phyloP scores from a whole-genome alignment of 2,888 invertebrate species.

The Amphipyra tragopoginis region DNA sequence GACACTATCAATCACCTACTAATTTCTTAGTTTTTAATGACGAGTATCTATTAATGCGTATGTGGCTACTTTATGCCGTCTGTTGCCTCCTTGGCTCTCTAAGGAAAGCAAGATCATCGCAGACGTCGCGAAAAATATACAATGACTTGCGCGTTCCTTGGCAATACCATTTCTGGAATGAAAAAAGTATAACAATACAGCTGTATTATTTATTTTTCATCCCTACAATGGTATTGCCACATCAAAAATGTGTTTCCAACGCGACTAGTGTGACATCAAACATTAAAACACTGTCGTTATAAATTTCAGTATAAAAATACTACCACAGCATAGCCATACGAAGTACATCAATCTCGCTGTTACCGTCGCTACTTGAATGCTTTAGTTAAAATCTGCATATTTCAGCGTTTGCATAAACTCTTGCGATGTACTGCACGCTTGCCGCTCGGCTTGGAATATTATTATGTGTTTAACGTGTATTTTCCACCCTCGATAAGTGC shows the following conservation, averaged over 20 bases:
- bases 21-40: not conserved
- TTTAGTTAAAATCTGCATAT: slow-evolving; percentile 49
- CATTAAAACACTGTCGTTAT: slow-evolving; percentile 15
- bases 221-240: slow-evolving; percentile 1
- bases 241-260: slow-evolving; percentile 36
- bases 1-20: too few species aligned
- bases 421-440: slow-evolving; percentile 44
- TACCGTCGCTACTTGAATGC: slow-evolving; percentile 38
- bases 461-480: slow-evolving; percentile 41
- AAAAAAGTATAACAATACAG: too few species aligned
- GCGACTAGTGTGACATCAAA: slow-evolving; percentile 26
- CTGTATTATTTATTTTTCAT: too few species aligned
- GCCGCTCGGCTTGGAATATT: slow-evolving; percentile 43
- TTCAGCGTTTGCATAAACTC: slow-evolving; percentile 54
- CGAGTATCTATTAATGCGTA: too few species aligned
- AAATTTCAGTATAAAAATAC: slow-evolving; percentile 21
- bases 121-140: too few species aligned
- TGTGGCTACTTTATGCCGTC: too few species aligned
- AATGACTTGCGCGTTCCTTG: too few species aligned
- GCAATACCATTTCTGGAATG: too few species aligned
- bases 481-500: slow-evolving; percentile 32
- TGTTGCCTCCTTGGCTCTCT: too few species aligned
- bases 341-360: slow-evolving; percentile 34
- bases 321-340: slow-evolving; percentile 23
- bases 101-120: too few species aligned